Evolutionary conservation across 2,113 vertebrate genomes (phyloP), one percentile per base, ranked within the genome.

Genomic region (Caracal caracal): DNA sequence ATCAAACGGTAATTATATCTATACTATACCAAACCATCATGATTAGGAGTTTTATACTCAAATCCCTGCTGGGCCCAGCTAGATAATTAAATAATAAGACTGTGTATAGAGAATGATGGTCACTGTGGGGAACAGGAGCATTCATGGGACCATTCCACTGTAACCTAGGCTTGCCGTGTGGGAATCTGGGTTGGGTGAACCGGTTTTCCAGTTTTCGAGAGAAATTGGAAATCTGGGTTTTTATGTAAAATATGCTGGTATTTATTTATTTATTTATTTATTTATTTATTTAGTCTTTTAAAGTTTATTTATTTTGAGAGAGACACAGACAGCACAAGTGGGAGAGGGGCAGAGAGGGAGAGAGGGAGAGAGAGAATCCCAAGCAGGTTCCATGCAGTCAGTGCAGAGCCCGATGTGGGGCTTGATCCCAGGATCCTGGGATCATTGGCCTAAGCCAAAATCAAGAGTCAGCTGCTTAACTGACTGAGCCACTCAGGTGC

Each of bases 181-280:
- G 11, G n/a, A 80, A 79, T 71, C 13, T 76, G 13, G 11, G 10
- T 6, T 85, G 33, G 5, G 1, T 73, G 15, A 96, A 92, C 9
- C 71, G 1, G 37, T 43, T 61, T 78, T 81, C 49, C 10, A 70
- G 28, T 78, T 95, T 92, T 93, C 0, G 78, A 85, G 68, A 70
- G 37, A 94, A 97, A 94, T 40, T 76, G 6, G 37, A 95, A 89
- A 40, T 88, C 1, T 30, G 12, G 5, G 0, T 37, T 95, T 95
- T 92, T 83, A 49, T 88, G 40, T 30, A 89, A 95, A 49, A 75
- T 28, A 11, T 43, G 71, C 40, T 75, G 26, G 47, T 43, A 47
- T 75, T 75, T 59, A 59, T 49, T 49, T 49, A 49, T 49, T 49
- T 47, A 47, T 56, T 56, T 56, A 56, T 56, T 56, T 8, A 56